Base-by-base conservation (phyloP, 1,140 invertebrate genomes). In the Zaprionus vittiger region DNA sequence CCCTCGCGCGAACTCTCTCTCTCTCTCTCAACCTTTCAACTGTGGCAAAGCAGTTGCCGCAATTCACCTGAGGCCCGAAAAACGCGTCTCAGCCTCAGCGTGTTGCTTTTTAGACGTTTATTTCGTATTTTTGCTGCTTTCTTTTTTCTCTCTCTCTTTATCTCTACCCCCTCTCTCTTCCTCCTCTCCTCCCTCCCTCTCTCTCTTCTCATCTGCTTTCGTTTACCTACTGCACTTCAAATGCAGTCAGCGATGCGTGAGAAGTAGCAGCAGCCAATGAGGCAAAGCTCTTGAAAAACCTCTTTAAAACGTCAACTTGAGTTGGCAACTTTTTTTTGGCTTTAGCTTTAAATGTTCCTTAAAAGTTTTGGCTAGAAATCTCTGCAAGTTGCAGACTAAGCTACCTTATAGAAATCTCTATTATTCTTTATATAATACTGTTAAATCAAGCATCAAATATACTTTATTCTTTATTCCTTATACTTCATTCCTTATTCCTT, bases 221-320 rank as follows among this genome's bases (percentile, higher is more conserved):
- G 84, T 60, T 87, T 84, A 89, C 83, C 84, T 65, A 87, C 65
- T 87, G 83, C 83, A 87, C 83, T 89, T 84, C 68, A 87, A 89
- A 79, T 87, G 83, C 84, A 83, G 64, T 73, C 77, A 84, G 59
- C 81, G 73, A 59, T 81, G 72, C 82, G 59, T 55, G 65, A 77
- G 78, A 61, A 65, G 41, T n/a, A 47, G 41, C 41, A 9, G 57
- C 70, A 66, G 38, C 74, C 52, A 62, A 55, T 63, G 67, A 55
- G 57, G 24, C 52, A 56, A 68, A 68, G 44, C 60, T 56, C 12
- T 31, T 4, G 2, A 38, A 9, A 4, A 41, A 62, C 15, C 26
- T 55, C 66, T 47, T 70, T 59, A 63, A 75, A 67, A 38, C 38
- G 49, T 24, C 47, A 24, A 52, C 20, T 20, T n/a, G 24, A 56